phyloP scores from a whole-genome alignment of 2,888 invertebrate species.

The Ernsta delagoae region DNA sequence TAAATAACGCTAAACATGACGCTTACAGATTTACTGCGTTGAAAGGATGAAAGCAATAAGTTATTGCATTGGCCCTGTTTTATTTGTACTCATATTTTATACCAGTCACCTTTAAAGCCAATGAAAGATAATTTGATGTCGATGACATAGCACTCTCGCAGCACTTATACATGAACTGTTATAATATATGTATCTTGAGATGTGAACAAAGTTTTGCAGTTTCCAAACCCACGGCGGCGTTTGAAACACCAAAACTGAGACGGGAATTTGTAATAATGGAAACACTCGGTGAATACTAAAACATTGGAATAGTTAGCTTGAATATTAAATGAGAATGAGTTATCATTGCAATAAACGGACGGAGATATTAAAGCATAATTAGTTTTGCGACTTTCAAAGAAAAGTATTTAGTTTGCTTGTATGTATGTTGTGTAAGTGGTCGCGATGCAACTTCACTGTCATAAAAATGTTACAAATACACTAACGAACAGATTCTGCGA shows the following conservation, averaged over 20 bases:
- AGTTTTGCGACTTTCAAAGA: too few relatives aligned
- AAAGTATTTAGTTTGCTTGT: too few relatives aligned
- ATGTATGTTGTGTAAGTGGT: neutral
- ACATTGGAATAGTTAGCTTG: neutral
- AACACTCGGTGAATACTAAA: neutral
- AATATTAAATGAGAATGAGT: neutral
- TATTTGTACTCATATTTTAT: constrained; percentile 22
- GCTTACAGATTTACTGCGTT: constrained; percentile 9
- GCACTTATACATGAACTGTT: constrained; percentile 3
- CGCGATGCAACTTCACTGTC: neutral
- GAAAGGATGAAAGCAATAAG: constrained; percentile 13
- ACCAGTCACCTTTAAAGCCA: constrained; percentile 25
- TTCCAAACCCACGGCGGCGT: neutral
- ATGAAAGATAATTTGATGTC: constrained; percentile 26
- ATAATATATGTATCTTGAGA: neutral
- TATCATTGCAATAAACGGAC: neutral
- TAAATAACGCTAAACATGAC: constrained; percentile 22
- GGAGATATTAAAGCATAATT: neutral
- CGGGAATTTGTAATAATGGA: neutral
- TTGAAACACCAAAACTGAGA: neutral
- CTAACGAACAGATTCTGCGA: constrained; percentile 28
- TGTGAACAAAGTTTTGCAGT: neutral
- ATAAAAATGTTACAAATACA: constrained; percentile 29
- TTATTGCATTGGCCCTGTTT: constrained; percentile 26
- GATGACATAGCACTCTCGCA: constrained; percentile 20